Percentiles rank a stretch among this genome's conserved stretches.
phyloP scores from a whole-genome alignment of 2,888 invertebrate species.

The Diadegma fenestrale region DNA sequence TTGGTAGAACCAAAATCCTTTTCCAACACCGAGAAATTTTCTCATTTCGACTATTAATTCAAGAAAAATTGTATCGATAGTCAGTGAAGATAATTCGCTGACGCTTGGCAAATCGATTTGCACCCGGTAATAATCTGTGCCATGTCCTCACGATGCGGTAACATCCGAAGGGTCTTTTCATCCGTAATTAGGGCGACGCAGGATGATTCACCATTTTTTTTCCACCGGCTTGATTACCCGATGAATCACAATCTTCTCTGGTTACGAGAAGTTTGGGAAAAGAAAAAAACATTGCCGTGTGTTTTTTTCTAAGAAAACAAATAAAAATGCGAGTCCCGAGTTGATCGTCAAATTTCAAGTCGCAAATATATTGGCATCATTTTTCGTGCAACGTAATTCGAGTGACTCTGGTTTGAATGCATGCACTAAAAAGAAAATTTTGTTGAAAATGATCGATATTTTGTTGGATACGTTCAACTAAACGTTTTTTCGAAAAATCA shows the following conservation, averaged over 20 bases:
- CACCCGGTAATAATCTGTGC: conserved; percentile 74
- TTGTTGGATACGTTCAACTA: too few relatives aligned
- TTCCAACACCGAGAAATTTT: conserved; percentile 38
- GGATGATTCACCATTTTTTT: conserved; percentile 29
- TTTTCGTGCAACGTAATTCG: background rate
- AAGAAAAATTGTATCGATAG: conserved; percentile 22
- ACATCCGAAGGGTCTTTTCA: conserved; percentile 51
- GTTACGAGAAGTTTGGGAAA: background rate
- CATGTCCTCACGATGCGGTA: conserved; percentile 26
- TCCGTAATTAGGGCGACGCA: conserved; percentile 6
- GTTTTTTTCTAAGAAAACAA: background rate
- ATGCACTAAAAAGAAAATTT: too few relatives aligned
- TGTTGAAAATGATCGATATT: too few relatives aligned
- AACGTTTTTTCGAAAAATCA: too few relatives aligned
- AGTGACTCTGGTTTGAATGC: background rate
- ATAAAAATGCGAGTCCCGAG: background rate
- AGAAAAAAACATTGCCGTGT: background rate
- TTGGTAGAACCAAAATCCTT: background rate
- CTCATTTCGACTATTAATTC: conserved; percentile 65
- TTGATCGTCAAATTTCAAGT: background rate
- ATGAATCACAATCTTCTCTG: background rate
- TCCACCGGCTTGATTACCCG: background rate
- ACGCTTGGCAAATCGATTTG: conserved; percentile 65
- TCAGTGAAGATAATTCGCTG: conserved; percentile 74
- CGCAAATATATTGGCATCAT: background rate